Evolutionary conservation across 2,113 vertebrate genomes (phyloP).

Genomic region (Podilymbus podiceps): DNA sequence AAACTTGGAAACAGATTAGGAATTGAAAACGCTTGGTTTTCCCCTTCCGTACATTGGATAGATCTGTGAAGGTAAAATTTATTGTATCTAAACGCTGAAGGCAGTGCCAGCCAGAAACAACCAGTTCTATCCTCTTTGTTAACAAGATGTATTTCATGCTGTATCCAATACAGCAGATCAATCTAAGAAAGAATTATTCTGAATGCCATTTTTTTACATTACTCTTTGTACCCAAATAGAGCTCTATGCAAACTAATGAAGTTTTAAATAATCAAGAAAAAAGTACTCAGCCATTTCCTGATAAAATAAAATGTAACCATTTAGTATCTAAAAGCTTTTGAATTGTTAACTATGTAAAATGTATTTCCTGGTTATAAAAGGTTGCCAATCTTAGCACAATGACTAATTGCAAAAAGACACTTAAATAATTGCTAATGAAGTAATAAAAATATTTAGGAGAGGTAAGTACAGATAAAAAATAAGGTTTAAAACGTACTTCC

Average conservation of each 20-base stretch:
- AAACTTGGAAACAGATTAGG: neutral
- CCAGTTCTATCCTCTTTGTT: neutral
- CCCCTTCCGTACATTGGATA: neutral
- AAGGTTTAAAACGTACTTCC: neutral
- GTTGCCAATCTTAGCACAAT: neutral
- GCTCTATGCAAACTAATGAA: neutral
- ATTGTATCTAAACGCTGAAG: neutral
- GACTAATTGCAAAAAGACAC: neutral
- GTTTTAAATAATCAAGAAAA: neutral
- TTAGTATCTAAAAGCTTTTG: neutral
- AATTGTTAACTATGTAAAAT: neutral
- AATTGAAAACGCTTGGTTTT: neutral
- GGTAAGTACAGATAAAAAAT: neutral
- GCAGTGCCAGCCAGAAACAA: neutral
- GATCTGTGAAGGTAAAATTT: neutral
- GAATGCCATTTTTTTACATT: neutral
- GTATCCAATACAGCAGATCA: neutral
- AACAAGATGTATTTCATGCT: neutral
- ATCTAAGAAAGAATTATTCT: neutral
- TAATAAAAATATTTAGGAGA: neutral
- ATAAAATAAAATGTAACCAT: neutral
- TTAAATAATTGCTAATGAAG: neutral
- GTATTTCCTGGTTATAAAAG: neutral
- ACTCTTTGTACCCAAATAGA: neutral
- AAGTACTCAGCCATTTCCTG: neutral